A percentile compares a stretch with the other conserved stretches of the same genome.
Evolutionary conservation across 2,888 invertebrate genomes (phyloP).

Genomic region (Pandemis corylana): DNA sequence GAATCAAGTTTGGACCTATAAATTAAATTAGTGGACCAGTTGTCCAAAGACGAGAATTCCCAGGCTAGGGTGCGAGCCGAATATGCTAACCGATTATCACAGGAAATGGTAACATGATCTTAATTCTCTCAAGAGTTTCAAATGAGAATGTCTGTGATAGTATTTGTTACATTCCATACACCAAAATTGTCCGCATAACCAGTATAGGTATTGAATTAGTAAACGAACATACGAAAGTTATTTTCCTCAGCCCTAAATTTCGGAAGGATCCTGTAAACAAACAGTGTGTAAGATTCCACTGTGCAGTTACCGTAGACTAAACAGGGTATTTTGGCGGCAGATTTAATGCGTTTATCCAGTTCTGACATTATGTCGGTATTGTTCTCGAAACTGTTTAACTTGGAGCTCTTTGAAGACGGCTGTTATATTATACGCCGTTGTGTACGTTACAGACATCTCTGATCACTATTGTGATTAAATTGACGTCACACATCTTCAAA

Average conservation of each 20-base stretch:
- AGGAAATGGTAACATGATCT: conserved; percentile 14
- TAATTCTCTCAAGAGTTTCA: conserved; percentile 6
- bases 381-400: conserved; percentile 38
- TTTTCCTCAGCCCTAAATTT: conserved; percentile 51
- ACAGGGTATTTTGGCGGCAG: conserved; percentile 62
- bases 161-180: too few relatives aligned
- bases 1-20: conserved; percentile 50
- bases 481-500: conserved; percentile 15
- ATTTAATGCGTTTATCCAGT: conserved; percentile 62
- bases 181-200: too few relatives aligned
- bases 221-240: conserved; percentile 42
- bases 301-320: conserved; percentile 65
- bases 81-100: conserved; percentile 18
- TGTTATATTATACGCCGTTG: conserved; percentile 20
- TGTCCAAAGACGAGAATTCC: conserved; percentile 5
- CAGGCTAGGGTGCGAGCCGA: conserved; percentile 38
- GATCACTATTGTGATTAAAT: conserved; percentile 24
- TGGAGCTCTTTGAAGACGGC: conserved; percentile 37
- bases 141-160: not conserved
- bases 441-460: conserved; percentile 13
- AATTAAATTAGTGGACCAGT: conserved; percentile 46
- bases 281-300: conserved; percentile 43
- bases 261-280: conserved; percentile 66
- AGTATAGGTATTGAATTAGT: not conserved
- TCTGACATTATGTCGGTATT: conserved; percentile 43